phyloP scores from a whole-genome alignment of 2,113 vertebrate species.

The Copsychus sechellarum region DNA sequence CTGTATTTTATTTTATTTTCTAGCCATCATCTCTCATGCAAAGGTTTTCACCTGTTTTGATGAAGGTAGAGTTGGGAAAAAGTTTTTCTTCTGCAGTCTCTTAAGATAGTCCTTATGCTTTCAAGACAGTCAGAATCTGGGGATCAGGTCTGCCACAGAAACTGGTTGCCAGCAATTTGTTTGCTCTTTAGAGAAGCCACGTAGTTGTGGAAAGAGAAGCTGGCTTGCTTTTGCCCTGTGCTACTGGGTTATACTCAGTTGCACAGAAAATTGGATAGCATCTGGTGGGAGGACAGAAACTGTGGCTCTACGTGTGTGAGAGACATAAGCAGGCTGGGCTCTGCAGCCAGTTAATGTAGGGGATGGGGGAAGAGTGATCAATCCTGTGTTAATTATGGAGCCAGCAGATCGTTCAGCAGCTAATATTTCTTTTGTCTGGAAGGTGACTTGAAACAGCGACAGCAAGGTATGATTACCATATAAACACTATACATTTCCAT shows the following conservation, averaged over 20 bases:
- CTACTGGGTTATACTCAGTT: background rate
- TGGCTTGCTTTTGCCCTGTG: background rate
- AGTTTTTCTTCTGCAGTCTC: background rate
- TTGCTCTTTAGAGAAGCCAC: background rate
- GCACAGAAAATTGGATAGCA: background rate
- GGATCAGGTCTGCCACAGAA: background rate
- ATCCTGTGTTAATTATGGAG: slow-evolving; percentile 3
- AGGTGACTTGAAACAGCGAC: background rate
- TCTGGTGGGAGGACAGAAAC: background rate
- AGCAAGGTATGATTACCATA: background rate
- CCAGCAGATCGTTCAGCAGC: background rate
- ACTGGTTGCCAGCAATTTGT: background rate
- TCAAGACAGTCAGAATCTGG: background rate
- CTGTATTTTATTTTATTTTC: background rate
- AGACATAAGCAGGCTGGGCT: background rate
- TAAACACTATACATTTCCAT: background rate
- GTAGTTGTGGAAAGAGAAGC: background rate
- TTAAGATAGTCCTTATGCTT: background rate
- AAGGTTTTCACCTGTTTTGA: background rate
- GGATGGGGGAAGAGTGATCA: background rate
- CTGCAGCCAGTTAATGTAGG: background rate
- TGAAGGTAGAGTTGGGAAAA: background rate
- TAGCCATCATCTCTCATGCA: accelerated
- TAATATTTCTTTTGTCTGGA: slow-evolving; percentile 6
- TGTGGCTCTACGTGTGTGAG: background rate